Percentiles rank a stretch among this genome's conserved stretches.
These are phyloP conservation scores for Noturus placidus DNA, from an alignment of 2,113 vertebrate genomes.

Conservation along the genomic window DNA sequence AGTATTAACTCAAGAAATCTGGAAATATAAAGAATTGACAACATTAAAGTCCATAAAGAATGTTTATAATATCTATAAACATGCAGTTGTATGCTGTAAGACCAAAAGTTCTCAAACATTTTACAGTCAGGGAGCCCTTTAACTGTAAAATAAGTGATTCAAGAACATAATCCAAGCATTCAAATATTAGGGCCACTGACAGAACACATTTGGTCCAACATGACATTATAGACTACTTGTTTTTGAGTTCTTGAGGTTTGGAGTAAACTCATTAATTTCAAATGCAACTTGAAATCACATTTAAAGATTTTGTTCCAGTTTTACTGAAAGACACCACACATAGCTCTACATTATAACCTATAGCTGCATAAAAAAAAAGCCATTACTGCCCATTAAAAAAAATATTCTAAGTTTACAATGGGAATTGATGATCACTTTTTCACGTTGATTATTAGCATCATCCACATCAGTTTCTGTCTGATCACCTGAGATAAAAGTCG, in stretches of 20 bases:
- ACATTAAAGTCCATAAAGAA: too few species aligned
- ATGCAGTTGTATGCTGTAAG: background rate
- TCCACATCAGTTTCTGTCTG: background rate
- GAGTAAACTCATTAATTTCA: background rate
- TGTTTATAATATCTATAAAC: background rate
- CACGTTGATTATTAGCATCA: background rate
- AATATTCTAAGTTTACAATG: background rate
- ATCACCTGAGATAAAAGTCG: background rate
- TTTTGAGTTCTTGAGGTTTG: background rate
- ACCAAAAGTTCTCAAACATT: background rate
- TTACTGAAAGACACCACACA: background rate
- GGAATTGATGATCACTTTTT: background rate
- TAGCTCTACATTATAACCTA: background rate
- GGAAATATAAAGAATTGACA: too few species aligned
- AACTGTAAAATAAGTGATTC: background rate
- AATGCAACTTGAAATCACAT: background rate
- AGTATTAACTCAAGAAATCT: too few species aligned
- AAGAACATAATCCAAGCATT: background rate
- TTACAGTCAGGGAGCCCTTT: background rate
- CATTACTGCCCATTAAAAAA: background rate
- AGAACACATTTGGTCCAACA: background rate
- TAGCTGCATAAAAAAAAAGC: background rate
- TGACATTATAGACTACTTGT: background rate
- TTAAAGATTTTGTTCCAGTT: background rate
- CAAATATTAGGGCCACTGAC: background rate